Percentiles rank a stretch among this genome's conserved stretches.
Evolutionary conservation across 2,797 vertebrate species (phyloP).

Genomic region (Chloroceryle amazona): DNA sequence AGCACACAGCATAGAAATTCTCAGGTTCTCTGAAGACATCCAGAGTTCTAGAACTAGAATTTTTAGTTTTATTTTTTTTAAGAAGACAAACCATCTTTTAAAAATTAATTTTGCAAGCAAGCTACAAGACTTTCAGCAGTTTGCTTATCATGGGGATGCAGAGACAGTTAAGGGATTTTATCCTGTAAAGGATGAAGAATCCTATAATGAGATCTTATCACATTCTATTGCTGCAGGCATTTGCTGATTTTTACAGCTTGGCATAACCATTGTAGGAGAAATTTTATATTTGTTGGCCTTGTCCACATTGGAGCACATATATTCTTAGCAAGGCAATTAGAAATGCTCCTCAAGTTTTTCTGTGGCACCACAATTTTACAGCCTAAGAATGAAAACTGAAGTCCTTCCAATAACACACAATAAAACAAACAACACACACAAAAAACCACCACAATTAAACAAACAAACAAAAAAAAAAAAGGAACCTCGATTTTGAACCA

Average conservation of each 20-base stretch:
- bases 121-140: not conserved
- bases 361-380: not conserved
- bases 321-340: not conserved
- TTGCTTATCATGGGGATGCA: not conserved
- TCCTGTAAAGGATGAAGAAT: not conserved
- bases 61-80: not conserved
- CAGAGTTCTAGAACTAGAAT: not conserved
- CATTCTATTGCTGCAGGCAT: not conserved
- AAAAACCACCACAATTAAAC: too few relatives aligned
- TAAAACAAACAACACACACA: too few relatives aligned
- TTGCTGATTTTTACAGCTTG: slow-evolving; percentile 10
- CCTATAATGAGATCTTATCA: not conserved
- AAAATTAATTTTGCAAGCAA: not conserved
- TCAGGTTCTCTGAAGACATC: not conserved
- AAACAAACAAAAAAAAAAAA: not conserved
- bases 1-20: not conserved
- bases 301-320: not conserved
- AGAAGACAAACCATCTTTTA: not conserved
- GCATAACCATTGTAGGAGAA: not conserved
- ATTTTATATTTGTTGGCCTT: not conserved
- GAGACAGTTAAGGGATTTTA: not conserved
- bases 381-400: not conserved
- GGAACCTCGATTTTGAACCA: not conserved
- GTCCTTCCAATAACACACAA: not conserved
- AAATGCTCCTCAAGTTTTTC: not conserved